Conservation (phyloP, 2,113 vertebrate species). For the Poeciliopsis prolifica region DNA sequence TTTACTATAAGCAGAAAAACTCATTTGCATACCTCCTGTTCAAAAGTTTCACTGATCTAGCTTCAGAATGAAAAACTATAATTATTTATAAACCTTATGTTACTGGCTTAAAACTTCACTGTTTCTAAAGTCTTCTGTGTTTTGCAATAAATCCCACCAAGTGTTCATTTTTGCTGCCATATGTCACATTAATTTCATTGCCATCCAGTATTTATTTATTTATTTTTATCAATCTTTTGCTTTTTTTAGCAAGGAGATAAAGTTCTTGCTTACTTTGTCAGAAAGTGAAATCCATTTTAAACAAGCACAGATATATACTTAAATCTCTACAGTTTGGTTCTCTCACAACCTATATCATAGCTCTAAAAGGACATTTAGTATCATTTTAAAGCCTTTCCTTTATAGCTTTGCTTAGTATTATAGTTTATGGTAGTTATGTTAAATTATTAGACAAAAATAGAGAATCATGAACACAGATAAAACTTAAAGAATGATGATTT, state of each 20-base stretch:
- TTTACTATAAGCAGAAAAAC: background rate
- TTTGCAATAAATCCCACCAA: background rate
- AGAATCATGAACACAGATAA: background rate
- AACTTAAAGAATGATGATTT: background rate
- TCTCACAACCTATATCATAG: background rate
- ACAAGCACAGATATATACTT: background rate
- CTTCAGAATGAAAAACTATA: background rate
- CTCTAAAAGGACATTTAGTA: background rate
- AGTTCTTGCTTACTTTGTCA: background rate
- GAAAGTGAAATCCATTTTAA: background rate
- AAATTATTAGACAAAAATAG: too few relatives aligned
- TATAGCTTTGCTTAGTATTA: too few relatives aligned
- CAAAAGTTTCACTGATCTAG: too few relatives aligned
- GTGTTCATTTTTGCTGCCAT: background rate
- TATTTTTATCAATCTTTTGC: too few relatives aligned
- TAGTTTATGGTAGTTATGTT: too few relatives aligned
- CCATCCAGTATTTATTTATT: background rate
- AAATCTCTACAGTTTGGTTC: background rate
- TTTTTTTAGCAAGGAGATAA: background rate
- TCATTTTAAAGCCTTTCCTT: too few relatives aligned
- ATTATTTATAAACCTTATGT: background rate
- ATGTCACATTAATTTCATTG: background rate
- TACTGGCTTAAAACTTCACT: background rate
- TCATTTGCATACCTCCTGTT: background rate
- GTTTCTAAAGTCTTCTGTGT: background rate